Conservation (phyloP, 2,888 invertebrate genomes). For the Caenorhabditis macrosperma region DNA sequence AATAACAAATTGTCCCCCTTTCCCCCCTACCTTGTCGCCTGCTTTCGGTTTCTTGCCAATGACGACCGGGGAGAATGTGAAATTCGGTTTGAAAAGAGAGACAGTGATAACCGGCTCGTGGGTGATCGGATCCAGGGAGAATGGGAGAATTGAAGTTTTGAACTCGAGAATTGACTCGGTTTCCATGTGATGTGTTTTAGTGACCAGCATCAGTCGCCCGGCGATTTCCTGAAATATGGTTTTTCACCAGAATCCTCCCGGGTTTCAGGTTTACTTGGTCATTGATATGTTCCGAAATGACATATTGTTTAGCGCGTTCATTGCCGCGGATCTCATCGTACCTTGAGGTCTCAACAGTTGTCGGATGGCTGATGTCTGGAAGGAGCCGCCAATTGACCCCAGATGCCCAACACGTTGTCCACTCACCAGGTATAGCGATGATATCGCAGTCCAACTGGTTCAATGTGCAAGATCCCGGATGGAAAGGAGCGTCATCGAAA, state of each 20-base stretch:
- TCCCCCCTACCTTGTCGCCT: conserved; percentile 28
- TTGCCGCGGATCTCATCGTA: conserved; percentile 50
- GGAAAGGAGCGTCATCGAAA: conserved; percentile 96
- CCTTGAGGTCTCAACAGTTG: conserved; percentile 54
- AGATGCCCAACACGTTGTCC: conserved; percentile 22
- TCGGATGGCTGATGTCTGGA: conserved; percentile 48
- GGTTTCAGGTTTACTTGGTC: conserved; percentile 45
- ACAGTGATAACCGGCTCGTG: conserved; percentile 48
- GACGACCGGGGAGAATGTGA: conserved; percentile 39
- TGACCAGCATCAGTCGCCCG: conserved; percentile 43
- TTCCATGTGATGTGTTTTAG: conserved; percentile 49
- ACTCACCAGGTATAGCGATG: conserved; percentile 85
- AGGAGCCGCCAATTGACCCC: conserved; percentile 8
- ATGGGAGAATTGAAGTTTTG: conserved; percentile 33
- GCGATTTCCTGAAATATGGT: conserved; percentile 52
- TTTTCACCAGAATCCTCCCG: no score
- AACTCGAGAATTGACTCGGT: conserved; percentile 42
- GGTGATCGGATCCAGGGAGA: conserved; percentile 32
- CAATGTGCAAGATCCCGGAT: conserved; percentile 94
- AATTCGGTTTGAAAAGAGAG: conserved; percentile 52
- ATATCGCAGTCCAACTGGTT: conserved; percentile 96
- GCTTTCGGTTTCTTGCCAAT: conserved; percentile 43
- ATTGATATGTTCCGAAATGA: conserved; percentile 50
- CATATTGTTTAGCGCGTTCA: conserved; percentile 54
- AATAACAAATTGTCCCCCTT: conserved; percentile 25